Evolutionary conservation across 2,888 invertebrate genomes (phyloP), one percentile per base, ranked within the genome.

Genomic region (Sympetrum striolatum): DNA sequence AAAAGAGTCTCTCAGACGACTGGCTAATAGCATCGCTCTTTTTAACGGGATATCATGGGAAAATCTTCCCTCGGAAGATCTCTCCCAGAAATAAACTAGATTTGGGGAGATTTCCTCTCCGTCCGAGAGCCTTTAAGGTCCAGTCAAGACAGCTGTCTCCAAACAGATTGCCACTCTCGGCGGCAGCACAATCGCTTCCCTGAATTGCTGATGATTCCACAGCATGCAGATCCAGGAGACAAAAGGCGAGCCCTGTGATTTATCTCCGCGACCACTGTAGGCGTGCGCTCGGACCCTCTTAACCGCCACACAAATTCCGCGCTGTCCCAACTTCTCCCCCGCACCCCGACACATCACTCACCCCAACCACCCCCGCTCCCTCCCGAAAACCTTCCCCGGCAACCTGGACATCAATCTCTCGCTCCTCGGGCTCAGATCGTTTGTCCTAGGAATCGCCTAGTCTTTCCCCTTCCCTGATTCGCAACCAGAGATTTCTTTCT

Each of bases 391-490:
- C 31, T 31, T 25, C 64, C 37, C 15, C 31, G 3, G 35, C 58
- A 58, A 35, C 31, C 82, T n/a, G 35, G 60, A 86, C 82, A 86
- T 86, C 86, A 86, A 86, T 86, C 86, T 86, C 60, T 60, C 86
- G n/a, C 60, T n/a, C 22, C 22, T 86, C 48, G 35, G 37, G 35
- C 86, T 31, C 35, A 60, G 60, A 60, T 86, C 86, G 86, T 86
- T 86, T 86, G 86, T 86, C 86, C 86, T 86, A 86, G 86, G 86
- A 86, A 86, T 86, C 86, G 86, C 86, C 86, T 86, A 86, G 86
- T 60, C 60, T 82, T 58, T 8, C 82, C 48, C 53, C 25, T 60
- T 60, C 2, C 25, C 64, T 14, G n/a, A n/a, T 25, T 64, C 22
- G 22, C 60, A 44, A 10, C 44, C 44, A 44, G 18, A 53, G 53